phyloP scores from a whole-genome alignment of 2,888 invertebrate genomes.

The Ganaspis brasiliensis region DNA sequence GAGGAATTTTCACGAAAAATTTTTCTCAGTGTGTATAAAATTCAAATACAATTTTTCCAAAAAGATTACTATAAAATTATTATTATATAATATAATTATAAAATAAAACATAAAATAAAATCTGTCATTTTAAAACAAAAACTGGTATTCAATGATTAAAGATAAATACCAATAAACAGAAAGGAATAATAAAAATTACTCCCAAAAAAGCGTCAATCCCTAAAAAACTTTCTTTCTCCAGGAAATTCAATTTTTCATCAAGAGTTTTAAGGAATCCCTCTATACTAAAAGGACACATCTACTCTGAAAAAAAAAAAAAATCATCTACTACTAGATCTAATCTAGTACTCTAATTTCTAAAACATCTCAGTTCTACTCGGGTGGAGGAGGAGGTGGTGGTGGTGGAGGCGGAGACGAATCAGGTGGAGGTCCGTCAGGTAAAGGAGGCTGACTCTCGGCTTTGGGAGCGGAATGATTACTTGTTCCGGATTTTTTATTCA shows the following conservation, averaged over 20 bases:
- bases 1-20: no score
- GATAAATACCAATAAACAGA: no score
- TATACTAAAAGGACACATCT: neutral
- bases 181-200: no score
- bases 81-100: no score
- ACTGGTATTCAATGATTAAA: no score
- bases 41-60: no score
- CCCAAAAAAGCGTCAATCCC: neutral
- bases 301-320: neutral
- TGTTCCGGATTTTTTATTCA: constrained; percentile 41
- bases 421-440: constrained; percentile 84
- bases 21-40: no score
- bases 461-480: constrained; percentile 43
- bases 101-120: no score
- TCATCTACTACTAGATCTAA: neutral
- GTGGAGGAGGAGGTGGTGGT: constrained; percentile 80
- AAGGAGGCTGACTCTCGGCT: constrained; percentile 80
- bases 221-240: constrained; percentile 15
- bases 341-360: neutral
- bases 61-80: no score
- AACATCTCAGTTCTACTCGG: constrained; percentile 64
- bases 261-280: neutral
- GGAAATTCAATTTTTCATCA: neutral
- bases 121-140: no score
- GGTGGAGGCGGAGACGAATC: constrained; percentile 85